Base-by-base conservation (phyloP, 2,797 vertebrate species). In the Hoplostethus mediterraneus region DNA sequence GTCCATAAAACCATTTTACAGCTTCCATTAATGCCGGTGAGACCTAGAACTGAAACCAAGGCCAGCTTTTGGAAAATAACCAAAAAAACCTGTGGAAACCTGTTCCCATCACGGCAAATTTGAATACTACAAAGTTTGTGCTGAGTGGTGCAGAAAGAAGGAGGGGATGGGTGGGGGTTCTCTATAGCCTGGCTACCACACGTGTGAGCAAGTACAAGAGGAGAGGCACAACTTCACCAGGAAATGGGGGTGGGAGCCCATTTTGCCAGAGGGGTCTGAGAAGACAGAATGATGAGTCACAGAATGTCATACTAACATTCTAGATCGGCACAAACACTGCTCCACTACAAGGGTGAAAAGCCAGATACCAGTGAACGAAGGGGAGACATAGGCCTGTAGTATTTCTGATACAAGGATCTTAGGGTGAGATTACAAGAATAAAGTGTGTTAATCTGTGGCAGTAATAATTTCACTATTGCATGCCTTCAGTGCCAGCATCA, bases 211-310 rank as follows among this genome's bases (percentile, higher is more conserved):
- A 87, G 84, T 83, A 91, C 84, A 89, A 88, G 87, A 89, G 80
- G 81, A 89, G 85, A 89, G 78, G 85, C 83, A 85, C 86, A 84
- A 81, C 90, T 92, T 84, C 79, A 91, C 91, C 91, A 92, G 91
- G 92, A 94, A 94, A 93, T 90, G 91, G 91, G 91, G 87, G 89
- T 91, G 91, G 91, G 91, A 92, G 86, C 90, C 92, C 89, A 92
- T 93, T 93, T 91, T 91, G 90, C 93, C 83, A 48, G 83, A 91
- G 90, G 90, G 92, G 89, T 91, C 90, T 86, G 80, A 87, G 85
- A 88, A 93, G 90, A 93, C 84, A 89, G 87, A 93, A 89, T 93
- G 93, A 94, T 92, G 93, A 94, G 93, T 93, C 93, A 93, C 91
- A 89, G 77, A 90, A 93, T 91, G 91, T 91, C 91, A 92, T 89